Evolutionary conservation across 2,888 invertebrate species (phyloP), one percentile per base, ranked within the genome.

Genomic region (Aporophyla lueneburgensis): DNA sequence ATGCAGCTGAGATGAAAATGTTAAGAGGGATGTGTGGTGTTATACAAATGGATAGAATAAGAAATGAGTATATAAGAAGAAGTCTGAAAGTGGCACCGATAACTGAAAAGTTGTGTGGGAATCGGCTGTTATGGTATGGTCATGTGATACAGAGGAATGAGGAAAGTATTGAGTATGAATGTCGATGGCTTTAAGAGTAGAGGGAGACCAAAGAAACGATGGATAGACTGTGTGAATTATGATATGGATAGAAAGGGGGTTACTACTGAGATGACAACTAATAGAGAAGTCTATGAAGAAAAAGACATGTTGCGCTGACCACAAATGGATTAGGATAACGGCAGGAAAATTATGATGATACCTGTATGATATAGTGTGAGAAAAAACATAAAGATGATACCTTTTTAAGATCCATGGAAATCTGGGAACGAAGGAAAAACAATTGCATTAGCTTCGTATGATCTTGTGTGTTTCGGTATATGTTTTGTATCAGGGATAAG

Each of bases 351-450:
- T 5, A 59, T 0, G 9, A 19, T 21, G 33, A 19, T 4, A 49
- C 46, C 19, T 27, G 16, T 1, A 33, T 24, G 10, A 21, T 33
- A 27, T 5, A 4, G 5, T 40, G 27, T 33, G 0, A n/a, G 21
- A 59, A 56, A 21, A 33, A 54, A 72, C 46, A 65, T 2, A 73
- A 67, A 51, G 16, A 56, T 49, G 12, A 56, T 84, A 82, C 80
- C 84, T 84, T 71, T 66, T 84, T 74, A 40, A 84, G 71, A 69
- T 79, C 74, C 84, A 84, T 84, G 54, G 84, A 27, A 24, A 81
- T 79, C 84, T 83, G 80, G 14, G 74, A 69, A 79, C 0, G 63
- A 84, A 79, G 53, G 61, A 71, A 63, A 74, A 71, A 66, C 73
- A 67, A 53, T 12, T 53, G 74, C 40, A 79, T 83, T 81, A 81